A percentile compares a stretch with the other conserved stretches of the same genome.
Evolutionary conservation across 2,797 vertebrate genomes (phyloP).

Genomic region (Prionace glauca): DNA sequence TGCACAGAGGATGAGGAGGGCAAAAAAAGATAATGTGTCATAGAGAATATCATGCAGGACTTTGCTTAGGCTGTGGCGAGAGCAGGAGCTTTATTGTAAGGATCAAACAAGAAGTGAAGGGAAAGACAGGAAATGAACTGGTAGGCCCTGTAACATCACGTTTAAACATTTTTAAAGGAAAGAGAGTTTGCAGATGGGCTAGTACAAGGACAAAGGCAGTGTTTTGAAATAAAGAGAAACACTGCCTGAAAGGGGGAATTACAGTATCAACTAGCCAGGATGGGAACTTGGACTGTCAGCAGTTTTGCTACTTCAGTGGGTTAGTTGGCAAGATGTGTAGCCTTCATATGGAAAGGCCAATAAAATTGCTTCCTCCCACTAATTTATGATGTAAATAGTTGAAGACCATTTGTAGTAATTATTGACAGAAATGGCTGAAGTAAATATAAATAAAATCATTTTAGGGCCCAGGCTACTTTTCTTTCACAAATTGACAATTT

Average conservation of each 20-base stretch:
- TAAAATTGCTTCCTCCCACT: background rate
- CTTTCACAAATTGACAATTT: background rate
- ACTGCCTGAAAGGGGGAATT: background rate
- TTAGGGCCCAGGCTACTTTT: background rate
- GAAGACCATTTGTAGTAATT: background rate
- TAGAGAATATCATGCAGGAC: background rate
- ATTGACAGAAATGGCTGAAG: background rate
- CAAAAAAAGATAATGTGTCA: background rate
- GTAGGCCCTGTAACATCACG: background rate
- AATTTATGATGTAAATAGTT: background rate
- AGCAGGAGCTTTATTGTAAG: background rate
- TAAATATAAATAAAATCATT: background rate
- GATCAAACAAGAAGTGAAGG: background rate
- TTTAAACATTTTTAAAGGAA: background rate
- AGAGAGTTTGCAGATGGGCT: background rate
- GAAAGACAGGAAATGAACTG: background rate
- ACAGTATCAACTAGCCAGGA: background rate
- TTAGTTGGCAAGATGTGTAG: background rate
- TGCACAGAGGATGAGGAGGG: background rate
- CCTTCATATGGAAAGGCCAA: background rate
- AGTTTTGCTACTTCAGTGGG: background rate
- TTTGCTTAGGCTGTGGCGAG: background rate
- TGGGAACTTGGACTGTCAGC: background rate
- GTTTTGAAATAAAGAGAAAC: background rate
- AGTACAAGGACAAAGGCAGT: background rate